Percentiles rank a stretch among this genome's conserved stretches.
Evolutionary conservation across 2,797 vertebrate genomes (phyloP).

Genomic region (Acipenser transmontanus): DNA sequence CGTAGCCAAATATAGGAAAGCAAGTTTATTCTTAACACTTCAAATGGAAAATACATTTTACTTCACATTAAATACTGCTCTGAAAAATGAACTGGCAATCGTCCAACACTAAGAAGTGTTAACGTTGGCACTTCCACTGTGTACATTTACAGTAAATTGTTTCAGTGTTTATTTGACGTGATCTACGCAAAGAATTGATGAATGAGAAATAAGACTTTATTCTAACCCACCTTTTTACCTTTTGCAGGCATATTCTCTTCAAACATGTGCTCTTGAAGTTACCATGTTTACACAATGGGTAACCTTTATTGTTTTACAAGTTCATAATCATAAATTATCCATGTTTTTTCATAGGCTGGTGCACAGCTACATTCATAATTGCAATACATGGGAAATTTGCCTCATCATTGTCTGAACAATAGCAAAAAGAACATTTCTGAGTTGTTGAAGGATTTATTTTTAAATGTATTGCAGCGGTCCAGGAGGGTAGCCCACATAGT

Average conservation of each 20-base stretch:
- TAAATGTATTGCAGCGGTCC: too few species aligned
- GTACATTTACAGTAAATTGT: conserved; percentile 83
- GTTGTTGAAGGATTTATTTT: too few species aligned
- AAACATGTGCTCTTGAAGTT: conserved; percentile 51
- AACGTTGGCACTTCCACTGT: conserved; percentile 85
- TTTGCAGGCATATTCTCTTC: conserved; percentile 83
- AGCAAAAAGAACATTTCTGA: too few species aligned
- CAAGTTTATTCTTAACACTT: conserved; percentile 67
- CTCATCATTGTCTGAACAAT: too few species aligned
- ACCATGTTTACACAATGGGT: conserved; percentile 67
- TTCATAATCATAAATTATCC: background rate
- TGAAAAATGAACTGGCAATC: conserved; percentile 67
- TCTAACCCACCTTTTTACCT: conserved; percentile 78
- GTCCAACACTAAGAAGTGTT: conserved; percentile 80
- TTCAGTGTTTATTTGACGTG: conserved; percentile 85
- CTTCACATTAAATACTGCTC: conserved; percentile 77
- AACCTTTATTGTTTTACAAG: conserved; percentile 60
- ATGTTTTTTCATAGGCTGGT: background rate
- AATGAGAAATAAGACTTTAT: conserved; percentile 66
- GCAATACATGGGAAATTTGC: too few species aligned
- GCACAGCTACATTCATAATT: background rate
- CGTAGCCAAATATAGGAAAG: conserved; percentile 86
- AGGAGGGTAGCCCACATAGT: too few species aligned
- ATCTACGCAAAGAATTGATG: conserved; percentile 81
- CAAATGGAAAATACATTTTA: conserved; percentile 76